Evolutionary conservation across 2,888 invertebrate species (phyloP), one percentile per base, ranked within the genome.

Genomic region (Zygothrica quintamaculata): DNA sequence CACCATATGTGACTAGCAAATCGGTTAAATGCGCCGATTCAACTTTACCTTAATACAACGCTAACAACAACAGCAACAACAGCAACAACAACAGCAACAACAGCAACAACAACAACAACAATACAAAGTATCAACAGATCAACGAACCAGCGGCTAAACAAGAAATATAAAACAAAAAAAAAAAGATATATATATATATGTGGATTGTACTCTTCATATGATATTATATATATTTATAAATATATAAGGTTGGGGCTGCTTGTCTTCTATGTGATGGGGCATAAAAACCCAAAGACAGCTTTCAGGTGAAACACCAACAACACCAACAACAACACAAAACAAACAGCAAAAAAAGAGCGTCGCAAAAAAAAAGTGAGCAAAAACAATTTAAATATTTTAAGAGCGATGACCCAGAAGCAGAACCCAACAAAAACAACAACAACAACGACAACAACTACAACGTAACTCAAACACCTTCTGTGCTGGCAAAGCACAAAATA

Each of bases 331-430:
- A 57, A 33, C 11, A 36, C 53, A 39, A 15, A 25, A 31, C 36
- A 48, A 46, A 36, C 18, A 55, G n/a, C 43, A 57, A 37, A 22
- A 22, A 29, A 50, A 50, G 36, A 33, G 25, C 50, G 56, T 62
- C 56, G 52, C 59, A 56, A 59, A 55, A 31, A 31, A 68, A 56
- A 61, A 59, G 57, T 65, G 55, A 62, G 55, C 70, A 75, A 72
- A 53, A 73, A 69, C 64, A 80, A 87, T 85, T 88, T 82, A 88
- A 84, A 84, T 88, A 88, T 87, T 76, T 85, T 74, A 82, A 84
- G 84, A 84, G 88, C 84, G 84, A 88, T 84, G 84, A 84, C 88
- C 84, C 84, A 84, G 69, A 87, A 86, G 86, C 74, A 74, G 55
- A 69, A 76, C 58, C 62, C 57, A 65, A 29, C 65, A 42, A 11